These are phyloP conservation scores for Siniperca chuatsi DNA, from an alignment of 2,113 vertebrate species.

Conservation along the genomic window DNA sequence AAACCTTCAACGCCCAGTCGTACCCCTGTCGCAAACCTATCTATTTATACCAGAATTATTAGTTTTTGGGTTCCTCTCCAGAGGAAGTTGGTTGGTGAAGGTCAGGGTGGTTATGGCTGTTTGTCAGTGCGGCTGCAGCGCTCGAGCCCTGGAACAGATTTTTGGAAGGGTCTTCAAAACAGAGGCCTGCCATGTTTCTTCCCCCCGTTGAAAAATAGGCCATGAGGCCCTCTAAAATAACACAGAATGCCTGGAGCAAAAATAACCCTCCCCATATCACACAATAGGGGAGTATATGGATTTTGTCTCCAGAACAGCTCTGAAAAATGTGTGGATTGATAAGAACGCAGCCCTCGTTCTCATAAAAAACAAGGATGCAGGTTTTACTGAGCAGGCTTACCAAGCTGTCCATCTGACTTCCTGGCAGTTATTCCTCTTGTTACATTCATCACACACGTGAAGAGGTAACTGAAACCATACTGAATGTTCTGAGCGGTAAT, in stretches of 20 bases:
- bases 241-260: constrained; percentile 58
- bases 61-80: constrained; percentile 60
- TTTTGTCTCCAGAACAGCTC: constrained; percentile 59
- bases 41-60: constrained; percentile 64
- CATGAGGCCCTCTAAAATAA: constrained; percentile 69
- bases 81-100: constrained; percentile 60
- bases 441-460: constrained; percentile 47
- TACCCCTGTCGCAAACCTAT: constrained; percentile 27
- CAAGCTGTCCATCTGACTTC: constrained; percentile 37
- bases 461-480: constrained; percentile 52
- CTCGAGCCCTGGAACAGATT: constrained; percentile 60
- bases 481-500: not conserved
- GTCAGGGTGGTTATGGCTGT: constrained; percentile 64
- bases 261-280: constrained; percentile 67
- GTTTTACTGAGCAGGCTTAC: constrained; percentile 16
- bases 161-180: constrained; percentile 65
- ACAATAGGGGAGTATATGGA: constrained; percentile 74
- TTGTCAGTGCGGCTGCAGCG: constrained; percentile 58
- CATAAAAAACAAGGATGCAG: constrained; percentile 50
- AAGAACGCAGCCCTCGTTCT: constrained; percentile 60
- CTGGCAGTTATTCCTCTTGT: constrained; percentile 26
- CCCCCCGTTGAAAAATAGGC: constrained; percentile 59
- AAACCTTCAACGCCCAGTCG: not conserved
- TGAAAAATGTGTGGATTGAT: constrained; percentile 69
- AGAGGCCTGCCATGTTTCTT: constrained; percentile 62